A percentile compares a stretch with the other conserved stretches of the same genome.
These are phyloP conservation scores for Zoanthus gigantus DNA, from an alignment of 92 coral and sea anemone species.

Conservation along the genomic window DNA sequence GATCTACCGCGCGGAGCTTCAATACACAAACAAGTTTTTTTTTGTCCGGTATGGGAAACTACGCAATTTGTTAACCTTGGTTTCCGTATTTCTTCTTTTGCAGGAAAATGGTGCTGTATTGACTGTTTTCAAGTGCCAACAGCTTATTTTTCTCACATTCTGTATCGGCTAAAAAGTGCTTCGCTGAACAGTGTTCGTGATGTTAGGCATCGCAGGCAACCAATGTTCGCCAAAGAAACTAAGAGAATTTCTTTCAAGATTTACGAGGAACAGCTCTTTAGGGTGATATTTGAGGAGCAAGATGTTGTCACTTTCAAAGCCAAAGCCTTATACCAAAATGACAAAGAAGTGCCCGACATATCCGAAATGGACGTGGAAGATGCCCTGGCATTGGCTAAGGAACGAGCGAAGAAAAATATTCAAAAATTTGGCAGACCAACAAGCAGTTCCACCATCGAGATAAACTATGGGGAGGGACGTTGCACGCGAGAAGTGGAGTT, in stretches of 20 bases:
- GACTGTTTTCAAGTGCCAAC: slow-evolving; percentile 68
- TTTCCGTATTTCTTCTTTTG: neutral
- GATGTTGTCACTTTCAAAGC: slow-evolving; percentile 33
- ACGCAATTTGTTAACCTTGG: slow-evolving; percentile 2
- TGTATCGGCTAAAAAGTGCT: slow-evolving; percentile 48
- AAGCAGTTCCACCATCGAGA: slow-evolving; percentile 47
- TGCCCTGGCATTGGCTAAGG: slow-evolving; percentile 50
- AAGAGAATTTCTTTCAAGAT: slow-evolving; percentile 53
- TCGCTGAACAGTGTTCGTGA: slow-evolving; percentile 55
- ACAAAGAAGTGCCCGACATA: slow-evolving; percentile 52
- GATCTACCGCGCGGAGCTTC: neutral
- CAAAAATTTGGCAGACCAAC: slow-evolving; percentile 39
- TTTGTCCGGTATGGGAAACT: neutral
- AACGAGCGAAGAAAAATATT: slow-evolving; percentile 44
- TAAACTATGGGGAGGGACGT: slow-evolving; percentile 56
- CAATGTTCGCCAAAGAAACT: slow-evolving; percentile 42
- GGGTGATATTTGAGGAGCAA: slow-evolving; percentile 49
- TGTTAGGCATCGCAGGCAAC: slow-evolving; percentile 57
- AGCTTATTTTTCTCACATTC: slow-evolving; percentile 55
- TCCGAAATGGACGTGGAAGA: slow-evolving; percentile 58
- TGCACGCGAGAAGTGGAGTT: slow-evolving; percentile 61
- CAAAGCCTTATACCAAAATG: slow-evolving; percentile 46
- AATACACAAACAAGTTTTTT: neutral
- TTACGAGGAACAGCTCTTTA: slow-evolving; percentile 52
- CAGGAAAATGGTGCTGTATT: slow-evolving; percentile 55